Conservation (phyloP, 2,113 vertebrate species). For the Pitta sordida region DNA sequence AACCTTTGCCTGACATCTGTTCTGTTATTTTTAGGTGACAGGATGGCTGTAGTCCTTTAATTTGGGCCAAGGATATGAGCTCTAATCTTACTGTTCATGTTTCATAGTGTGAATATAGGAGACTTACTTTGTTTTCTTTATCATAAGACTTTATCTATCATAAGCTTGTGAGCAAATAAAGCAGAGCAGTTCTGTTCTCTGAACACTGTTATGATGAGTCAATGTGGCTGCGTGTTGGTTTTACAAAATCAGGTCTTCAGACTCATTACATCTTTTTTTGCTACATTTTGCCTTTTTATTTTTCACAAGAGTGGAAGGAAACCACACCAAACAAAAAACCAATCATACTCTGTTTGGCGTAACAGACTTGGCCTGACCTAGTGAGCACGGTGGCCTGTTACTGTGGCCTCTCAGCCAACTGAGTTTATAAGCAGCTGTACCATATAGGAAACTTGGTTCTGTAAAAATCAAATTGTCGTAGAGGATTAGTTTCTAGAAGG, state of each 20-base stretch:
- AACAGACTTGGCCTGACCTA: not conserved
- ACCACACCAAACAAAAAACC: not conserved
- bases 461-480: not conserved
- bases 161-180: not conserved
- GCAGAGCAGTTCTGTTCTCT: not conserved
- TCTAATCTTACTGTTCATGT: not conserved
- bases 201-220: rapidly evolving
- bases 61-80: not conserved
- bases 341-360: not conserved
- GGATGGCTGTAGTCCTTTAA: not conserved
- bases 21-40: not conserved
- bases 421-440: not conserved
- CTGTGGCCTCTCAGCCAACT: not conserved
- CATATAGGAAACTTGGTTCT: not conserved
- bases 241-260: not conserved
- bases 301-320: no score
- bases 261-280: not conserved
- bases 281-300: not conserved
- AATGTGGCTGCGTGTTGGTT: not conserved
- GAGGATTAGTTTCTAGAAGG: no score
- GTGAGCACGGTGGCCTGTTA: not conserved
- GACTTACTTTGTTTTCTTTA: not conserved
- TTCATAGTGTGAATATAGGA: not conserved
- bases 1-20: not conserved
- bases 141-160: not conserved